Evolutionary conservation across 2,888 invertebrate genomes (phyloP).

Genomic region (Thera britannica): DNA sequence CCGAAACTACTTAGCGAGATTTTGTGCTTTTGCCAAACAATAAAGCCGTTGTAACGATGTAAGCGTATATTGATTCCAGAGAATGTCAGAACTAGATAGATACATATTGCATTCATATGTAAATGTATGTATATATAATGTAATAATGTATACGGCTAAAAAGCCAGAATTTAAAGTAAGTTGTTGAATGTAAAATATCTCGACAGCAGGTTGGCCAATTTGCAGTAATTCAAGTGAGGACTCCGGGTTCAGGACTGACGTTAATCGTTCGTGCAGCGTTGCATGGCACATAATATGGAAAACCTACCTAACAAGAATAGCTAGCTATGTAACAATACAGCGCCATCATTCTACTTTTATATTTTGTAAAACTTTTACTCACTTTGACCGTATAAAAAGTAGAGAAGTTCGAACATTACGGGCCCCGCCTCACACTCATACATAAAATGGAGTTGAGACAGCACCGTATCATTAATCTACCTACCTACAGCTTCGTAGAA

Average conservation of each 20-base stretch:
- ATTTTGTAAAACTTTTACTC: slow-evolving; percentile 2
- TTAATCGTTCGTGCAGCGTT: slow-evolving; percentile 42
- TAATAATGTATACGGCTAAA: not conserved
- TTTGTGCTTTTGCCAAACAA: slow-evolving; percentile 21
- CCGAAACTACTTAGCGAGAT: slow-evolving; percentile 21
- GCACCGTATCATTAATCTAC: slow-evolving; percentile 30
- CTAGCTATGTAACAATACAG: not conserved
- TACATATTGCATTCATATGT: too few species aligned
- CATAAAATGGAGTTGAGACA: slow-evolving; percentile 29
- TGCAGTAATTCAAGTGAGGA: slow-evolving; percentile 63
- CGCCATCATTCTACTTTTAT: not conserved
- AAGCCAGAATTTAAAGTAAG: slow-evolving; percentile 15
- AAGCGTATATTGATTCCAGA: not conserved
- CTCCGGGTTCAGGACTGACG: slow-evolving; percentile 45
- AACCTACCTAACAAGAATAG: slow-evolving; percentile 8
- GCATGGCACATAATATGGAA: slow-evolving; percentile 22
- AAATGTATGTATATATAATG: too few species aligned
- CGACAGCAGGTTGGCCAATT: slow-evolving; percentile 53
- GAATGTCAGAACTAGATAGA: not conserved
- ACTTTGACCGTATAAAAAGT: slow-evolving; percentile 2
- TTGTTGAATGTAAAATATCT: slow-evolving; percentile 30
- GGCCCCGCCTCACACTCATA: slow-evolving; percentile 22
- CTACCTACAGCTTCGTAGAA: slow-evolving; percentile 28
- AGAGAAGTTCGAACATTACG: slow-evolving; percentile 16
- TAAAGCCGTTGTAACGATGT: slow-evolving; percentile 4